phyloP scores from a whole-genome alignment of 2,888 invertebrate genomes.

The Teinopalpus imperialis region DNA sequence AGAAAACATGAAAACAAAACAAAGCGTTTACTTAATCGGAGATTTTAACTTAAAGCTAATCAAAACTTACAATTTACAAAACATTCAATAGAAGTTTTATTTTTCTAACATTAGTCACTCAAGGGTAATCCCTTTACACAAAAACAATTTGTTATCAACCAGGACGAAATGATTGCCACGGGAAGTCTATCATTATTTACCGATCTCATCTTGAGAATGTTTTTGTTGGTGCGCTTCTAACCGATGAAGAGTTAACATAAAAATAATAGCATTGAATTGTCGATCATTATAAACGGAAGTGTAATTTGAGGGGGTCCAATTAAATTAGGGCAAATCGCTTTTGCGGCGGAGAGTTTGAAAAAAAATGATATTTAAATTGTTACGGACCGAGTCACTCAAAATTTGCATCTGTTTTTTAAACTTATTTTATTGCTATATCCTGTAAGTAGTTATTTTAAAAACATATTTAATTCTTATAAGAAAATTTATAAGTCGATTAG shows the following conservation, averaged over 20 bases:
- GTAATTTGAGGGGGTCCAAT: slow-evolving; percentile 49
- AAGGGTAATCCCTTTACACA: slow-evolving; percentile 17
- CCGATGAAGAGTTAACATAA: slow-evolving; percentile 71
- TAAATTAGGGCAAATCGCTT: slow-evolving; percentile 40
- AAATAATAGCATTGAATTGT: slow-evolving; percentile 73
- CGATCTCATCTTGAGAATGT: slow-evolving; percentile 42
- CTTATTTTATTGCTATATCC: neutral
- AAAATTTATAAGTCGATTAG: too few relatives aligned
- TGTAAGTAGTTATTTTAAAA: neutral
- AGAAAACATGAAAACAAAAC: too few relatives aligned
- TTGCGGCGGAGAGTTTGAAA: slow-evolving; percentile 12
- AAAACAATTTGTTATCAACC: slow-evolving; percentile 39
- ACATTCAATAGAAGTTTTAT: too few relatives aligned
- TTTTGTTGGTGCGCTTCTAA: slow-evolving; percentile 59
- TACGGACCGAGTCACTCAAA: slow-evolving; percentile 1
- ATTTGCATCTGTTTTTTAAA: slow-evolving; percentile 15
- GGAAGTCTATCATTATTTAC: slow-evolving; percentile 62
- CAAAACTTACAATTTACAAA: too few relatives aligned
- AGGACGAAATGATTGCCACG: slow-evolving; percentile 37
- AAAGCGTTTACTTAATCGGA: too few relatives aligned
- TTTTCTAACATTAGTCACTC: slow-evolving; percentile 21
- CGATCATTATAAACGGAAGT: slow-evolving; percentile 57
- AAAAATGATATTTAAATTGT: slow-evolving; percentile 14
- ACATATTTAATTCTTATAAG: too few relatives aligned
- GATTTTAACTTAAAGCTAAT: too few relatives aligned